A percentile compares a stretch with the other conserved stretches of the same genome.
Evolutionary conservation across 1,140 invertebrate genomes (phyloP).

Genomic region (Psilanteris sp.): DNA sequence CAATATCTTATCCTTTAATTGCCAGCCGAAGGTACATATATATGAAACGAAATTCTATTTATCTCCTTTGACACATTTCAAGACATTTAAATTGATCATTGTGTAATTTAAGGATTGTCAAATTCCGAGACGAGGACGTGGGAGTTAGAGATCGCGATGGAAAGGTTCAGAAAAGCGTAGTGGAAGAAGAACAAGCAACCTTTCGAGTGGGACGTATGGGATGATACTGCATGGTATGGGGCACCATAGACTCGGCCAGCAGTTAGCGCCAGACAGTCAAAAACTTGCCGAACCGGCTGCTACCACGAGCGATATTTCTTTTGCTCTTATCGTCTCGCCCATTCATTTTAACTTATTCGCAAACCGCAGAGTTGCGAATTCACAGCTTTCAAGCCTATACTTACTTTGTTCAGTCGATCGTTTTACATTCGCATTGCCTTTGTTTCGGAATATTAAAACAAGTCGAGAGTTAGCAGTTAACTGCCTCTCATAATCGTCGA

Average conservation of each 20-base stretch:
- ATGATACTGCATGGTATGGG: conserved; percentile 60
- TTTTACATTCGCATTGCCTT: conserved; percentile 33
- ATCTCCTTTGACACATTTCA: too few species aligned
- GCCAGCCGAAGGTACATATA: too few species aligned
- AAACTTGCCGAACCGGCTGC: conserved; percentile 76
- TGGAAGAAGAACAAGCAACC: conserved; percentile 33
- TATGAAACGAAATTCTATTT: too few species aligned
- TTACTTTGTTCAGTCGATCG: conserved; percentile 56
- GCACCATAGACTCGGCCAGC: conserved; percentile 60
- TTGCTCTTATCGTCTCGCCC: conserved; percentile 54
- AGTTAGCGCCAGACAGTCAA: conserved; percentile 77
- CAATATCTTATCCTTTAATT: too few species aligned
- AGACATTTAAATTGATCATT: conserved; percentile 14
- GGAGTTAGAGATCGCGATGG: conserved; percentile 37
- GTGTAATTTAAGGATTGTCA: conserved; percentile 25
- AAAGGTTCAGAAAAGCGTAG: conserved; percentile 31
- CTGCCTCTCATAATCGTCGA: conserved; percentile 11
- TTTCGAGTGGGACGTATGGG: conserved; percentile 68
- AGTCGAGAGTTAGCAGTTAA: conserved; percentile 28
- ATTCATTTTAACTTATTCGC: conserved; percentile 68
- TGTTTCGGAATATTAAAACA: conserved; percentile 32
- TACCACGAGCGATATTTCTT: conserved; percentile 52
- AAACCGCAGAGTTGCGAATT: conserved; percentile 52
- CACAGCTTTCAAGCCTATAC: conserved; percentile 62
- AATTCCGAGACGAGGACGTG: conserved; percentile 23